A percentile compares a stretch with the other conserved stretches of the same genome.
phyloP scores from a whole-genome alignment of 2,113 vertebrate genomes.

The Panthera tigris region DNA sequence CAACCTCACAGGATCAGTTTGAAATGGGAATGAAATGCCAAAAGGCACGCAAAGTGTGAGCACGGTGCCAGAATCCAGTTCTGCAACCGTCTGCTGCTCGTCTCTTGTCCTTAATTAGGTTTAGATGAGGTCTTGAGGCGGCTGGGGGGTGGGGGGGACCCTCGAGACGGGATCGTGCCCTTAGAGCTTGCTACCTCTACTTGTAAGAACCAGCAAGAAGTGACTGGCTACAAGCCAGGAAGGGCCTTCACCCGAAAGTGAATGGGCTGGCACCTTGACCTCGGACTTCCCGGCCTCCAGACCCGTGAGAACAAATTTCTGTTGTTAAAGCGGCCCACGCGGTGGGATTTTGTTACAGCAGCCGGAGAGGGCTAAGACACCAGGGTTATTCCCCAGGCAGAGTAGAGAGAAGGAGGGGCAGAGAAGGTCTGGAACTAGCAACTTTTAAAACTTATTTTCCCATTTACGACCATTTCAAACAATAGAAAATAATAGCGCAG shows the following conservation, averaged over 20 bases:
- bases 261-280: background rate
- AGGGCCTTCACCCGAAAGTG: background rate
- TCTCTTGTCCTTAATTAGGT: background rate
- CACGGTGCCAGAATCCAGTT: rapidly evolving
- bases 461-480: background rate
- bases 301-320: background rate
- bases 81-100: background rate
- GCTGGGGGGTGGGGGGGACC: no score
- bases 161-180: background rate
- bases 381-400: background rate
- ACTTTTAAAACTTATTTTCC: background rate
- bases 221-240: background rate
- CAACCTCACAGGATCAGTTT: background rate
- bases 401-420: background rate
- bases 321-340: background rate
- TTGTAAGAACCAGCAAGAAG: background rate
- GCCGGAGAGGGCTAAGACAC: background rate
- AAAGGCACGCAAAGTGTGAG: background rate
- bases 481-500: background rate
- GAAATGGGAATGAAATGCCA: background rate
- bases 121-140: background rate
- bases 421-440: background rate
- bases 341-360: background rate
- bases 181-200: background rate
- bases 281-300: background rate